Evolutionary conservation across 2,797 vertebrate species (phyloP), one percentile per base, ranked within the genome.

Genomic region (Apogon talboti): DNA sequence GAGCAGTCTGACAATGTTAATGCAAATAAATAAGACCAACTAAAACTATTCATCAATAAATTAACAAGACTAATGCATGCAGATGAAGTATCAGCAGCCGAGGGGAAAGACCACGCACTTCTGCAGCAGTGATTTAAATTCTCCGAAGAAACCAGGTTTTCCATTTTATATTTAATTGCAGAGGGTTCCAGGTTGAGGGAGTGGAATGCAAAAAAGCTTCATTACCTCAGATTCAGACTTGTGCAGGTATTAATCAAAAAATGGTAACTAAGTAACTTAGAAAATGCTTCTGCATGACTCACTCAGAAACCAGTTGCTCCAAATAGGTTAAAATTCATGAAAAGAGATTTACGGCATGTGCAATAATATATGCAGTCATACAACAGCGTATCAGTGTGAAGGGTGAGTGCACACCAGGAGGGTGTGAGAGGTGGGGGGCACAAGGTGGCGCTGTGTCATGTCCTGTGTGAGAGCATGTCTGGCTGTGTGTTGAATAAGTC

Each of bases 131-230:
- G 14, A 81, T 82, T 79, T 51, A 62, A 57, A 84, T 76, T 81
- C 62, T 16, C 46, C 24, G 62, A 71, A 63, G 53, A 74, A 44
- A 60, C 35, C 56, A 14, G 30, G 57, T 70, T 81, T 69, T 14
- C 60, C 73, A 79, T 75, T 83, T 79, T 43, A 57, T 75, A 84
- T 79, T 61, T 76, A 83, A 87, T 81, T 78, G 71, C 38, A 65
- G 33, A 68, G 50, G n/a, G 33, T 72, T 72, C 45, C 53, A 51
- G 65, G 61, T 52, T 64, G 56, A 54, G 11, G 14, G 47, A 73
- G 79, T 66, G 42, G 75, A 76, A 77, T 73, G 55, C 54, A 57
- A 78, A 85, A 60, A 41, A 68, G 21, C 40, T 53, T 10, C 38
- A 63, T 74, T 47, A 56, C 21, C 56, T 45, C 24, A 6, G 4